Evolutionary conservation across 2,888 invertebrate species (phyloP).

Genomic region (Drosophila ustulata): DNA sequence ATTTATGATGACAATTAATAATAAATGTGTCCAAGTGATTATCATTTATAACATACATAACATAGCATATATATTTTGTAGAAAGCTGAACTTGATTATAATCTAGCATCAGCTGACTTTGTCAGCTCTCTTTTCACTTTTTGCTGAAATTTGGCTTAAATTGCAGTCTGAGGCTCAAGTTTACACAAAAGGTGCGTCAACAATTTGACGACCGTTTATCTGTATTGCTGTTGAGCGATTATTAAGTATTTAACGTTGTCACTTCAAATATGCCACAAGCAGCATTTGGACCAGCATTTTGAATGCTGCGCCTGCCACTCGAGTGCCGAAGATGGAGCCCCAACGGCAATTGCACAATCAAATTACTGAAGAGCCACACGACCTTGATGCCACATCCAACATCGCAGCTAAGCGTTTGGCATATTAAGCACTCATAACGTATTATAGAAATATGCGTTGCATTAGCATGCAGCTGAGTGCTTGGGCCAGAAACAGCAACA

Average conservation of each 20-base stretch:
- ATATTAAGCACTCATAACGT: conserved; percentile 31
- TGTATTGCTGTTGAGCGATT: conserved; percentile 19
- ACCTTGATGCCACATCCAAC: conserved; percentile 47
- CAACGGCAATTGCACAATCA: conserved; percentile 39
- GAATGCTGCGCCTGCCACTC: conserved; percentile 33
- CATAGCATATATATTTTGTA: not conserved
- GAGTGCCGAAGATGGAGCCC: conserved; percentile 19
- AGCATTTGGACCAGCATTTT: conserved; percentile 14
- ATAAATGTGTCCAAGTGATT: not conserved
- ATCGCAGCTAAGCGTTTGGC: conserved; percentile 24
- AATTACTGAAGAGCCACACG: conserved; percentile 36
- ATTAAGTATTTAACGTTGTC: conserved; percentile 40
- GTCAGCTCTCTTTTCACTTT: conserved; percentile 63
- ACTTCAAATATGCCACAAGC: conserved; percentile 28
- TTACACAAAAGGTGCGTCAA: conserved; percentile 55
- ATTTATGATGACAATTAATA: not conserved
- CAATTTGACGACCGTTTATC: conserved; percentile 37
- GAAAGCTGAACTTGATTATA: conserved; percentile 14
- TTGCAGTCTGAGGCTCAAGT: conserved; percentile 17
- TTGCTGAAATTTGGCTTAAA: conserved; percentile 25
- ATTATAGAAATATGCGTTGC: conserved; percentile 25
- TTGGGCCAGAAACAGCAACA: conserved; percentile 34
- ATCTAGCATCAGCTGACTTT: conserved; percentile 7
- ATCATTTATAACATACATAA: not conserved
- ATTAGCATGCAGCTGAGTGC: conserved; percentile 55